Percentiles rank a stretch among this genome's conserved stretches.
Evolutionary conservation across 2,113 vertebrate species (phyloP).

Genomic region (Phrynosoma platyrhinos): DNA sequence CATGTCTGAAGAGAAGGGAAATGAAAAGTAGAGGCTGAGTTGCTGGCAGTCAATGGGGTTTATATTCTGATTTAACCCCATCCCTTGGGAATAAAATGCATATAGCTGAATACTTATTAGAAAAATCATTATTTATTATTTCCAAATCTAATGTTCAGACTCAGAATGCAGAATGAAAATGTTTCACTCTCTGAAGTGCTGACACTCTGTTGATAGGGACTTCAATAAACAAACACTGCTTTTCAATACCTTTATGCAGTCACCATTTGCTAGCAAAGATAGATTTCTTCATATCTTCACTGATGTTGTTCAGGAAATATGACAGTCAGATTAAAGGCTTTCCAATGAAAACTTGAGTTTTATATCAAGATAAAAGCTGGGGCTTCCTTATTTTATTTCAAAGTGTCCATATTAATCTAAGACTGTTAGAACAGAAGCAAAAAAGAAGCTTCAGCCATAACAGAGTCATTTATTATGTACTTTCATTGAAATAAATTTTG

Average conservation of each 20-base stretch:
- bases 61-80: conserved; percentile 27
- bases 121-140: conserved; percentile 44
- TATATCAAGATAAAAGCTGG: conserved; percentile 53
- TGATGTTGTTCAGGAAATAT: conserved; percentile 55
- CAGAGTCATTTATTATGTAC: conserved; percentile 5
- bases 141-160: conserved; percentile 60
- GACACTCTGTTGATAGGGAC: conserved; percentile 53
- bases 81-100: conserved; percentile 21
- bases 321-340: conserved; percentile 58
- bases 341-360: conserved; percentile 55
- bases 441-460: conserved; percentile 28
- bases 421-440: conserved; percentile 23
- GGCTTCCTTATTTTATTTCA: conserved; percentile 45
- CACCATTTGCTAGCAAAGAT: conserved; percentile 50
- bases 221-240: conserved; percentile 61
- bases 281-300: conserved; percentile 54
- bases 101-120: conserved; percentile 59
- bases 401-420: conserved; percentile 33
- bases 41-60: conserved; percentile 30
- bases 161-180: conserved; percentile 55
- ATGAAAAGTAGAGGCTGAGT: conserved; percentile 4
- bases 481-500: conserved; percentile 25
- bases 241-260: conserved; percentile 55
- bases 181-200: conserved; percentile 59
- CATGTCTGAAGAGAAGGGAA: conserved; percentile 19